These are phyloP conservation scores for Bradynema listronoti DNA, from an alignment of 1,140 invertebrate species.

Conservation along the genomic window DNA sequence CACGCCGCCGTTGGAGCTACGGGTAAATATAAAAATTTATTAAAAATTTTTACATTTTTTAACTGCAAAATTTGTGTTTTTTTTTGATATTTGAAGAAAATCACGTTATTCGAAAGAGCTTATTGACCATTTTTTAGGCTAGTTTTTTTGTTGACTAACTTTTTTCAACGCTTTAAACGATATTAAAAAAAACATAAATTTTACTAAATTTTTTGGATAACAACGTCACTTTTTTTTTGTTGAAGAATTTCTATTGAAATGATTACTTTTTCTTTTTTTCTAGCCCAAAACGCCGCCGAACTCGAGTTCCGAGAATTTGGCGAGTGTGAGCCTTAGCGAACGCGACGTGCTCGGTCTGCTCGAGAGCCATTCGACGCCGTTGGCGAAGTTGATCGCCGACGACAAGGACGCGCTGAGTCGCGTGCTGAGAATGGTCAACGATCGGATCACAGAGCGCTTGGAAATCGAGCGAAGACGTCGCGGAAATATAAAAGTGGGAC, in stretches of 20 bases:
- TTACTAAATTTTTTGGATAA: too few species aligned
- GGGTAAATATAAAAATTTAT: background rate
- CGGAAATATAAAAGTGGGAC: constrained; percentile 32
- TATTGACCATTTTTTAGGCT: too few species aligned
- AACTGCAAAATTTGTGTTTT: too few species aligned
- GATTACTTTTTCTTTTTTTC: constrained; percentile 17
- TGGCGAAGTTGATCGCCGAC: background rate
- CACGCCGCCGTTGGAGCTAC: constrained; percentile 12
- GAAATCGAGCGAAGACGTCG: constrained; percentile 26
- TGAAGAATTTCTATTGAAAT: too few species aligned
- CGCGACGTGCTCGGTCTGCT: constrained; percentile 5
- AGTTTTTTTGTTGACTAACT: too few species aligned
- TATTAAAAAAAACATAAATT: too few species aligned
- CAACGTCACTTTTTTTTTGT: too few species aligned
- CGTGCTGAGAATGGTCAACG: constrained; percentile 26
- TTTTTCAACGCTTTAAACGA: too few species aligned
- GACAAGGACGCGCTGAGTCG: constrained; percentile 13
- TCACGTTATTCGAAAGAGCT: too few species aligned
- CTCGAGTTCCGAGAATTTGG: background rate
- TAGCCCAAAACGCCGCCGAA: constrained; percentile 17
- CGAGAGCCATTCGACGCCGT: background rate
- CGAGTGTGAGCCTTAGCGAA: background rate
- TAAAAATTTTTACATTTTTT: too few species aligned
- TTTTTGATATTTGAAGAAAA: too few species aligned
- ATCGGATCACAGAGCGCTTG: constrained; percentile 27